Evolutionary conservation across 1,140 invertebrate species (phyloP), one percentile per base, ranked within the genome.

Genomic region (Heliconius hermathena): DNA sequence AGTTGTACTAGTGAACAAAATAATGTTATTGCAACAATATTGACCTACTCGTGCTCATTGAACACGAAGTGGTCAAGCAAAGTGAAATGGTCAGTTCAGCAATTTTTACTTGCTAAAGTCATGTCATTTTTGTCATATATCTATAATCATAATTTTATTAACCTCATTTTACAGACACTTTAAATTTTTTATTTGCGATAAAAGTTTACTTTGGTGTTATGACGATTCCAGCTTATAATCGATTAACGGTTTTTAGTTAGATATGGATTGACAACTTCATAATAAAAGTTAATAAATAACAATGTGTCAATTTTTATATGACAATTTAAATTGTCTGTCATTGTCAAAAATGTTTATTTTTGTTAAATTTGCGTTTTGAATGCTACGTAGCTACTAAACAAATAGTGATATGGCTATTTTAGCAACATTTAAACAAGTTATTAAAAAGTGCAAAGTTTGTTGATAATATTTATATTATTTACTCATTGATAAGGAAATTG

Each of bases 21-120:
- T 70, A 71, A 70, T 76, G 66, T 70, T 70, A 41, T 46, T 66
- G 46, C 22, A 76, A 76, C 20, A 60, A 66, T 36, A 36, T 70
- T 76, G 8, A 76, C 60, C 41, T 41, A 49, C 46, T 54, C 22
- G 66, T 38, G 70, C 16, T 52, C 66, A 41, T 49, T 54, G 70
- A 77, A 49, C 60, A 71, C 66, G 38, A 78, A 73, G 77, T 78
- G 77, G 77, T 54, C 73, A 49, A 18, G 52, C 54, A 70, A 22
- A 74, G 18, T 74, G 38, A 78, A 73, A 78, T 78, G 77, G 77
- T 78, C 66, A 74, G 77, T 74, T 78, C 11, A 18, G 29, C 18
- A 26, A 49, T 29, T 71, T 71, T 2, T 33, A 41, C n/a, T 26
- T 66, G 26, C 8, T 22, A 11, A 22, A 22, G 6, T 52, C 18